phyloP scores from a whole-genome alignment of 1,140 invertebrate genomes.

The Teleopsis dalmanni region DNA sequence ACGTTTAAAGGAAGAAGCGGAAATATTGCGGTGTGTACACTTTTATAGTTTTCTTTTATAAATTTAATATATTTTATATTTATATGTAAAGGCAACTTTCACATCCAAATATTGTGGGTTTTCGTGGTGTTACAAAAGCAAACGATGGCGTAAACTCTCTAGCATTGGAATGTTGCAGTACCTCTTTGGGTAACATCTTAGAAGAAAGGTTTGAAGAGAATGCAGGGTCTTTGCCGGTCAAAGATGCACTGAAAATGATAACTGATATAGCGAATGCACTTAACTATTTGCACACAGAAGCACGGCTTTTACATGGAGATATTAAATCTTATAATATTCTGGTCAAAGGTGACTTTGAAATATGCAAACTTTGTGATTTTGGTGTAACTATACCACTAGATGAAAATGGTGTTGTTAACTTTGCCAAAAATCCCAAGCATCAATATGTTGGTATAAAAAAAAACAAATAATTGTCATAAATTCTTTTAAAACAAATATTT shows the following conservation, averaged over 20 bases:
- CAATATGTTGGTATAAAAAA: conserved; percentile 47
- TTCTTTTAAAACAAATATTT: not conserved
- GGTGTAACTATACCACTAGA: conserved; percentile 67
- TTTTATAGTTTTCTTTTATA: not conserved
- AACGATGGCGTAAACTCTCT: conserved; percentile 57
- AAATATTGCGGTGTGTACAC: conserved; percentile 39
- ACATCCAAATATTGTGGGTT: conserved; percentile 80
- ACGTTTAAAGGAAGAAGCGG: conserved; percentile 62
- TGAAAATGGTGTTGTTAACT: conserved; percentile 55
- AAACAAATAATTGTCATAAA: not conserved
- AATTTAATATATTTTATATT: not conserved
- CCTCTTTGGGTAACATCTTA: conserved; percentile 62
- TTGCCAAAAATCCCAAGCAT: conserved; percentile 43
- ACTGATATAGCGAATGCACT: conserved; percentile 63
- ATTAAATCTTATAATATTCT: conserved; percentile 79
- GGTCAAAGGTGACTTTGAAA: conserved; percentile 62
- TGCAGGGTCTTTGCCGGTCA: conserved; percentile 52
- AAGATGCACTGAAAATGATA: conserved; percentile 55
- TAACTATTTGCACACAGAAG: conserved; percentile 68
- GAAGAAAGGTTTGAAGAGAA: conserved; percentile 57
- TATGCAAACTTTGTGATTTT: conserved; percentile 79
- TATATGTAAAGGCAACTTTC: conserved; percentile 50
- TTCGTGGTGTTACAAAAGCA: conserved; percentile 58
- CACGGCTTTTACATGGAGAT: conserved; percentile 70
- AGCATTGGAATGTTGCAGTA: conserved; percentile 62